Evolutionary conservation across 2,888 invertebrate genomes (phyloP), one percentile per base, ranked within the genome.

Genomic region (Tetragonula carbonaria): DNA sequence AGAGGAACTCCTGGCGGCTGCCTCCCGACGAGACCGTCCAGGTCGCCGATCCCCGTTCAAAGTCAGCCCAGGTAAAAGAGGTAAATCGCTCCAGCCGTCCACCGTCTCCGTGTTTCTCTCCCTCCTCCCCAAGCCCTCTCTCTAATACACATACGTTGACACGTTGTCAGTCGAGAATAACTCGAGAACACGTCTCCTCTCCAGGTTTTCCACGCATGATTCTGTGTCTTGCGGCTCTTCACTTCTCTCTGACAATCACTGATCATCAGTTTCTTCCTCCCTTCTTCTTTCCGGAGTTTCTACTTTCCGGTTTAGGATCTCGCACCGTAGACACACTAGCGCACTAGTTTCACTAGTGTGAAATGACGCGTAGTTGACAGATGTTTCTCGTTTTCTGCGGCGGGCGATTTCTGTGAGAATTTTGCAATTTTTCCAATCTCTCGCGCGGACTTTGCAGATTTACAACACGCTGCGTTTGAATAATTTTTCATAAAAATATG

Each of bases 21-120:
- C 98, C 98, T 95, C 98, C 98, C 94, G 98, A 98, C 96, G 98
- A 98, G 96, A 98, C 98, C 92, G 96, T 98, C 92, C 98, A 98
- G 95, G 98, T 98, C 95, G 97, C 97, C 95, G 98, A 97, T 96
- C 97, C 97, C 94, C 97, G 98, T 95, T 96, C 97, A 95, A 98
- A 98, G 95, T 96, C 96, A 95, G 95, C 95, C 92, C 96, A 96
- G 96, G 96, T 96, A 95, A 94, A 94, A 93, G 93, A 94, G 93
- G 93, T 94, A 93, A 94, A 89, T 89, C 84, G 88, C 90, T 90
- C 89, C 71, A 75, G 85, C 86, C 72, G 67, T 73, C 81, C 82
- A 62, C 38, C 81, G 73, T 68, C 53, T 53, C 18, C 53, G 71
- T 63, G 68, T 70, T 65, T 50, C 50, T 57, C 70, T 70, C 11